phyloP scores from a whole-genome alignment of 1,140 invertebrate genomes.

The Parasteatoda tepidariorum region DNA sequence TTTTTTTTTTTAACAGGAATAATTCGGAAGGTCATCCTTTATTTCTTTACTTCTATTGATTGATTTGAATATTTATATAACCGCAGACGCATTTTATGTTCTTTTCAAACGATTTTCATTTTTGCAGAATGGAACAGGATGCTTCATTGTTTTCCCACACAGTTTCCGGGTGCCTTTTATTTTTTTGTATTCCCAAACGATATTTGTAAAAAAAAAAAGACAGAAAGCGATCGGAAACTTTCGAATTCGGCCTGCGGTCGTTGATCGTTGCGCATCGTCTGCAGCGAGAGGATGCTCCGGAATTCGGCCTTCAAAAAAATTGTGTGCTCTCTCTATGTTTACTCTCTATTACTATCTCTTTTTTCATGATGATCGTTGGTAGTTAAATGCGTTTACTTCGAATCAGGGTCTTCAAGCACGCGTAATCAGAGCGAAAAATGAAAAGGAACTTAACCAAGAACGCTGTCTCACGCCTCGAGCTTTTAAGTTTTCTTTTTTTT shows the following conservation, averaged over 20 bases:
- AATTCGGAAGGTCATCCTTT: too few species aligned
- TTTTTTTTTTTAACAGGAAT: too few species aligned
- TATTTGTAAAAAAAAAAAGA: neutral
- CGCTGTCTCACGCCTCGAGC: neutral
- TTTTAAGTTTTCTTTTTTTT: neutral
- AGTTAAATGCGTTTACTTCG: constrained; percentile 2
- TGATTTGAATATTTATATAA: too few species aligned
- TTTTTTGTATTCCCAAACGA: neutral
- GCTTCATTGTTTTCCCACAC: constrained; percentile 29
- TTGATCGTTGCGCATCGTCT: constrained; percentile 30
- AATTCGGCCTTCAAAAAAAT: neutral
- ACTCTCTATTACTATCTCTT: neutral
- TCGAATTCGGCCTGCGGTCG: constrained; percentile 26
- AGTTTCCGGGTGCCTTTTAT: constrained; percentile 42
- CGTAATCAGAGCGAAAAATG: constrained; percentile 21
- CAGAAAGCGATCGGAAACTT: neutral
- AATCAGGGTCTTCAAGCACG: neutral
- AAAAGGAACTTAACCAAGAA: neutral
- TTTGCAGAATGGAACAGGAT: constrained; percentile 1
- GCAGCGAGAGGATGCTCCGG: constrained; percentile 18
- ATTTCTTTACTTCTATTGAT: too few species aligned
- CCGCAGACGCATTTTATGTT: too few species aligned
- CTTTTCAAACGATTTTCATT: neutral
- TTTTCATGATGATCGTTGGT: neutral
- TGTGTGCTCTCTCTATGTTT: constrained; percentile 12